These are phyloP conservation scores for Anoplopoma fimbria DNA, from an alignment of 2,113 vertebrate genomes.

Conservation along the genomic window DNA sequence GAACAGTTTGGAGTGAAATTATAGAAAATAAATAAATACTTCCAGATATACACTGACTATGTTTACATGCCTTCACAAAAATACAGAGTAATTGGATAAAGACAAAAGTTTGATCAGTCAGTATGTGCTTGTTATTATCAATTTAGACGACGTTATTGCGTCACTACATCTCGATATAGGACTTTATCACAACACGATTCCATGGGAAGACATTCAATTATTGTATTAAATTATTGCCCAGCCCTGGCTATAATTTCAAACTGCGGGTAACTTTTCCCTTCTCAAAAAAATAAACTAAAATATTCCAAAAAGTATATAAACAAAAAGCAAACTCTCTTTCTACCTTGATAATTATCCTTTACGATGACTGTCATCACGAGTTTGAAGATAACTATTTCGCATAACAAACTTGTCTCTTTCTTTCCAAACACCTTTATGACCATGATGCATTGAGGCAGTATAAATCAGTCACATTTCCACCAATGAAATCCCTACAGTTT, in stretches of 20 bases:
- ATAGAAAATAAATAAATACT: not conserved
- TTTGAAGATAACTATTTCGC: not conserved
- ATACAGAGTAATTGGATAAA: not conserved
- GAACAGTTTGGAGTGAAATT: not conserved
- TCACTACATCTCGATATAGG: not conserved
- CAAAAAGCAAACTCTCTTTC: not conserved
- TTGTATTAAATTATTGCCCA: too few relatives aligned
- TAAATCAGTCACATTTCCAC: not conserved
- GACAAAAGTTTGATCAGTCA: not conserved
- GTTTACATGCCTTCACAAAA: not conserved
- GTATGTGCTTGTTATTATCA: not conserved
- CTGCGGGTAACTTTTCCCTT: not conserved
- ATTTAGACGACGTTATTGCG: not conserved
- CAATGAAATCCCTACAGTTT: not conserved
- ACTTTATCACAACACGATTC: not conserved
- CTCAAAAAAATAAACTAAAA: not conserved
- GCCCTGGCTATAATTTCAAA: not conserved
- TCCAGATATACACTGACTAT: not conserved
- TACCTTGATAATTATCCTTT: not conserved
- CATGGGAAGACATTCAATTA: not conserved
- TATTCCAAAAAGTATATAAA: not conserved
- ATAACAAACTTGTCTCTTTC: conserved; percentile 8
- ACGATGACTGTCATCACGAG: not conserved
- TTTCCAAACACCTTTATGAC: not conserved
- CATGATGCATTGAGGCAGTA: not conserved